phyloP scores from a whole-genome alignment of 1,140 invertebrate genomes.

The Pseudoatta argentina region DNA sequence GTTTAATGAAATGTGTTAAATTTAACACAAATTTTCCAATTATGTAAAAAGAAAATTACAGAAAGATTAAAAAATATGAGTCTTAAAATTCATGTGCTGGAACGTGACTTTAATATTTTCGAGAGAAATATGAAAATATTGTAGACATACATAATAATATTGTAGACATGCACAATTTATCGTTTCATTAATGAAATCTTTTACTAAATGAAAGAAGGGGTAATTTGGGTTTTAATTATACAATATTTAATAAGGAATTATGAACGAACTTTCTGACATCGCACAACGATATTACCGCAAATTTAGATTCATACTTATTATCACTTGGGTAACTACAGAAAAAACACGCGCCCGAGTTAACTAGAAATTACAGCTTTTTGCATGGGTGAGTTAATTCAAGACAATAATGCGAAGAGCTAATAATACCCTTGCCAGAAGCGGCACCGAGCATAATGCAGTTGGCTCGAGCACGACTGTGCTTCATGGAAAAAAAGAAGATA shows the following conservation, averaged over 20 bases:
- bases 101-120: background rate
- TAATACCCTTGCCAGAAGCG: conserved; percentile 37
- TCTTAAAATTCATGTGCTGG: background rate
- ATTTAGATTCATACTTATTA: conserved; percentile 32
- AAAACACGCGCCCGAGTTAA: conserved; percentile 12
- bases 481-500: background rate
- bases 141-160: background rate
- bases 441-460: conserved; percentile 9
- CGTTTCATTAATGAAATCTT: background rate
- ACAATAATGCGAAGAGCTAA: conserved; percentile 40
- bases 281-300: conserved; percentile 3
- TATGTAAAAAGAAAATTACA: background rate
- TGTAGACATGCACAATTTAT: too few relatives aligned
- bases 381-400: conserved; percentile 27
- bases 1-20: too few relatives aligned
- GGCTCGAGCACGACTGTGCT: background rate
- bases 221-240: background rate
- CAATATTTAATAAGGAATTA: conserved; percentile 1
- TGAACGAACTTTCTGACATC: background rate
- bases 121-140: background rate
- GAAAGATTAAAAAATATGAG: background rate
- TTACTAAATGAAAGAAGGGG: background rate
- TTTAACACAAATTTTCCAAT: background rate
- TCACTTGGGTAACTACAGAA: conserved; percentile 1
- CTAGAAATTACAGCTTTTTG: conserved; percentile 49